phyloP scores from a whole-genome alignment of 2,888 invertebrate genomes.

The Gymnocheta viridis region DNA sequence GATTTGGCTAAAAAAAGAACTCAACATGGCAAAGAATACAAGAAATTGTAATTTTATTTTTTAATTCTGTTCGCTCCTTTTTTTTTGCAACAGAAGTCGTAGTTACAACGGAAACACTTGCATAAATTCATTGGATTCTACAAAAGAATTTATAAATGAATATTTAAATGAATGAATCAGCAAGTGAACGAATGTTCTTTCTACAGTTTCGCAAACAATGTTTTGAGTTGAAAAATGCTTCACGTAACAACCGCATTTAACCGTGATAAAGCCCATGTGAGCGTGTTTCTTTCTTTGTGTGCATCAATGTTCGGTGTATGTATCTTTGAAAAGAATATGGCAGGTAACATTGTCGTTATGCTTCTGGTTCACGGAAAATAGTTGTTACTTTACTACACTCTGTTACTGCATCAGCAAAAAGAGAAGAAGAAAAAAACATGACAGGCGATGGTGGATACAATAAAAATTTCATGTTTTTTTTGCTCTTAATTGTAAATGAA shows the following conservation, averaged over 20 bases:
- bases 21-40: constrained; percentile 18
- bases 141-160: constrained; percentile 57
- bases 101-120: constrained; percentile 28
- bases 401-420: constrained; percentile 34
- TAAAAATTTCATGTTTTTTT: constrained; percentile 59
- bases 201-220: constrained; percentile 39
- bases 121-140: constrained; percentile 39
- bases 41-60: constrained; percentile 14
- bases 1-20: constrained; percentile 23
- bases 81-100: constrained; percentile 5
- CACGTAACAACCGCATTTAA: constrained; percentile 68
- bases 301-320: background rate
- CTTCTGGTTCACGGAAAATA: constrained; percentile 23
- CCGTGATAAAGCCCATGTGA: constrained; percentile 59
- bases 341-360: constrained; percentile 16
- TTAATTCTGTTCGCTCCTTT: background rate
- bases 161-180: constrained; percentile 69
- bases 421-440: too few relatives aligned
- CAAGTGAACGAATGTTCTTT: constrained; percentile 59
- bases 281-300: constrained; percentile 5
- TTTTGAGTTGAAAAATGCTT: constrained; percentile 36
- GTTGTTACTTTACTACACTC: constrained; percentile 24
- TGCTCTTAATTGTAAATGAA: constrained; percentile 59
- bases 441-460: constrained; percentile 48
- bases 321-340: background rate